Evolutionary conservation across 92 coral and sea anemone genomes (phyloP), one percentile per base, ranked within the genome.

Genomic region (Epizoanthus illoricatus): DNA sequence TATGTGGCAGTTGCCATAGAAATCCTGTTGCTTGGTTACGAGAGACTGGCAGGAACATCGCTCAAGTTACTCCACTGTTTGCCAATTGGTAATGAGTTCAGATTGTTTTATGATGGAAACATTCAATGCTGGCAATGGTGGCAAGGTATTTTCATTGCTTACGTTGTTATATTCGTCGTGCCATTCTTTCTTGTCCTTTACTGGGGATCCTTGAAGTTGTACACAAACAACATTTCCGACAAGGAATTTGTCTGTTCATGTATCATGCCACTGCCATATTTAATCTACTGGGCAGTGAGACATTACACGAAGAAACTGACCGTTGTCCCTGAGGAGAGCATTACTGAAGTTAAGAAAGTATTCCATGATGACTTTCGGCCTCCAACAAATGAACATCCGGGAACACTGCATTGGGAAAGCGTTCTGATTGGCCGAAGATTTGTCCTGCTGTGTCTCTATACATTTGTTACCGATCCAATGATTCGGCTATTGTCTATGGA

Each of bases 1-100:
- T 74, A 73, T 59, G 36, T 63, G 52, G 87, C 63, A 5, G 87
- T 63, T 63, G 61, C 45, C n/a, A 17, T 84, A 56, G 81, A 84
- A 33, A 85, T 61, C 2, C 19, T 76, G 81, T 70, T 89, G 82
- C 87, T 89, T 45, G 90, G 92, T 8, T 89, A 89, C 78, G 90
- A 76, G 16, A 74, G 76, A 23, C 79, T 89, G 16, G 80, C 92
- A 4, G 83, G 86, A 36, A 85, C 92, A 6, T 71, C 92, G 17
- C 64, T 89, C 36, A 45, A 28, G 10, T 76, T 89, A 74, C 71
- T 89, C 82, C 83, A 81, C 67, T 85, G 87, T 43, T 75, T 85
- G 18, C 87, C 84, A 12, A 52, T 85, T 3, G 84, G 68, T n/a
- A 7, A 3, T 17, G 65, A 76, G 0, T 85, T 71, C 76, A 73